phyloP scores from a whole-genome alignment of 2,888 invertebrate species.

The Spatulosminthurus flaviceps region DNA sequence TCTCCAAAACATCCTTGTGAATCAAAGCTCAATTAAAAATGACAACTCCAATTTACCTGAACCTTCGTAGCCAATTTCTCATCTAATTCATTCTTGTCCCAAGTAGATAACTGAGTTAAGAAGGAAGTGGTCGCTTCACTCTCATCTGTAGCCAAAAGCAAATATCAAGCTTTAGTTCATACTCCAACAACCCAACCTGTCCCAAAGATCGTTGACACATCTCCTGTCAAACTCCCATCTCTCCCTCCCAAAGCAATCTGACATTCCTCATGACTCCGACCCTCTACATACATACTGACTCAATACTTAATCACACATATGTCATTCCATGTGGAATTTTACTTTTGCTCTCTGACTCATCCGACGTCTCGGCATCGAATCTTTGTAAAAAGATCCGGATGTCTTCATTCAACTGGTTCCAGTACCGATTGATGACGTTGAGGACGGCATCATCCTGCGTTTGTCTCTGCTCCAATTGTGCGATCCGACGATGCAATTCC shows the following conservation, averaged over 20 bases:
- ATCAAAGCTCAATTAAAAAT: background rate
- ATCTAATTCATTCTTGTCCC: constrained; percentile 97
- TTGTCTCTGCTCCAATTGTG: constrained; percentile 92
- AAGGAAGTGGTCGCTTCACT: constrained; percentile 96
- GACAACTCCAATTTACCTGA: constrained; percentile 69
- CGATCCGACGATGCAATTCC: constrained; percentile 88
- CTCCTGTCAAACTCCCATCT: too few species aligned
- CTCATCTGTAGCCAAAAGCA: constrained; percentile 75
- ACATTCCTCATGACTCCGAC: too few species aligned
- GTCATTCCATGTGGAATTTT: constrained; percentile 63
- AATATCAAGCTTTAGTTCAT: background rate
- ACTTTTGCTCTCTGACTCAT: constrained; percentile 95
- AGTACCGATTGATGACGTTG: constrained; percentile 96
- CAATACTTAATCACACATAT: too few species aligned
- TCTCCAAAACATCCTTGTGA: background rate
- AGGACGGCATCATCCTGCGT: constrained; percentile 97
- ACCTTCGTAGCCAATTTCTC: constrained; percentile 95
- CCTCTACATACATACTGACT: too few species aligned
- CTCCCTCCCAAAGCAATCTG: too few species aligned
- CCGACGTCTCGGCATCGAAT: constrained; percentile 97
- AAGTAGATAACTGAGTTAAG: constrained; percentile 92
- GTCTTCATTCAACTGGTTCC: constrained; percentile 97
- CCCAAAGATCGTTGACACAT: too few species aligned
- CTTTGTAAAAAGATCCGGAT: constrained; percentile 91
- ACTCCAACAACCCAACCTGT: background rate